phyloP scores from a whole-genome alignment of 2,888 invertebrate species.

The Luperina nickerlii region DNA sequence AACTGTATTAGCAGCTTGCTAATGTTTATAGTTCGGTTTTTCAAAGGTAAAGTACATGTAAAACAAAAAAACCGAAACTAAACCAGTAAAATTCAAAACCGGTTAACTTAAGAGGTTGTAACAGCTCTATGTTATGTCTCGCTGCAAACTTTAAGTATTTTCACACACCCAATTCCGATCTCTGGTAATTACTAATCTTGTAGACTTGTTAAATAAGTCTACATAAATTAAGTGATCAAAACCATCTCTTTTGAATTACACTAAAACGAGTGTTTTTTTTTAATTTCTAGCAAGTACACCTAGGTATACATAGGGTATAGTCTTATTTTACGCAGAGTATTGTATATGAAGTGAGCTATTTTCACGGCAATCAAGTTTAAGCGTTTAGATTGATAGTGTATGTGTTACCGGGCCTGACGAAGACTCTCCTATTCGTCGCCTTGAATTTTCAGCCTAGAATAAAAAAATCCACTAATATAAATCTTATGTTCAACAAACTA shows the following conservation, averaged over 20 bases:
- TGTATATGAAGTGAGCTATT: constrained; percentile 65
- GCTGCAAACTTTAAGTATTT: no score
- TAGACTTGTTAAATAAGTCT: no score
- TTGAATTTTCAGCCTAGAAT: constrained; percentile 80
- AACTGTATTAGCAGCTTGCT: no score
- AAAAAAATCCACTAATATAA: constrained; percentile 75
- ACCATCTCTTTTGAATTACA: neutral
- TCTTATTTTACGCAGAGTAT: constrained; percentile 46
- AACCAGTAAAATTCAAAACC: no score
- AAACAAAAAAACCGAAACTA: no score
- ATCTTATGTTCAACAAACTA: constrained; percentile 71
- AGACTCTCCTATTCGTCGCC: constrained; percentile 78
- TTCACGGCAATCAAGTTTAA: constrained; percentile 67
- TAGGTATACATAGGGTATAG: constrained; percentile 31
- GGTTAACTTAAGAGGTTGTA: no score
- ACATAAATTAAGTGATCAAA: neutral
- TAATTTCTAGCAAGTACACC: constrained; percentile 48
- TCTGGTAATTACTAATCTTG: no score
- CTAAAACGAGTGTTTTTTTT: constrained; percentile 47
- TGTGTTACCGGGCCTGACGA: constrained; percentile 79
- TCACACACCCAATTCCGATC: no score
- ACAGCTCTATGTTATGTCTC: no score
- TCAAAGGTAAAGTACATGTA: no score
- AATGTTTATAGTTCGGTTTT: no score
- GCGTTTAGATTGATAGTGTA: constrained; percentile 69